phyloP scores from a whole-genome alignment of 2,888 invertebrate species.

The Dolomedes plantarius region DNA sequence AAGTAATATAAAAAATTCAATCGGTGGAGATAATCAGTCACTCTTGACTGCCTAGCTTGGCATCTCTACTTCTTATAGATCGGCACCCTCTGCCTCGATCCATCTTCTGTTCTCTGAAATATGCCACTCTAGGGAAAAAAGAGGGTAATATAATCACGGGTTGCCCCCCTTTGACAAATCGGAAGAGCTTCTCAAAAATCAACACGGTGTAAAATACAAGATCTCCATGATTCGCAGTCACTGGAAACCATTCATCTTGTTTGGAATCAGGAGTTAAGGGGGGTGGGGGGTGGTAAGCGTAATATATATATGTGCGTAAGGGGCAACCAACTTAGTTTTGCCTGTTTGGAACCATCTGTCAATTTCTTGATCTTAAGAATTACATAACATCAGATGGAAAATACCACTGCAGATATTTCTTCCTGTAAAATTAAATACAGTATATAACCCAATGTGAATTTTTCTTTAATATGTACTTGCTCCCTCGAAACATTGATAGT shows the following conservation, averaged over 20 bases:
- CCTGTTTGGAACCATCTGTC: neutral
- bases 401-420: no score
- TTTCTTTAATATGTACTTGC: no score
- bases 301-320: neutral
- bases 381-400: no score
- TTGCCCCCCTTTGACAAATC: slow-evolving; percentile 59
- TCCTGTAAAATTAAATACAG: no score
- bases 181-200: slow-evolving; percentile 28
- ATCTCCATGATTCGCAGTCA: slow-evolving; percentile 39
- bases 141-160: slow-evolving; percentile 50
- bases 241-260: slow-evolving; percentile 16
- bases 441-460: no score
- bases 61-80: neutral
- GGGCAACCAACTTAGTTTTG: neutral
- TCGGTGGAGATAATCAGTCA: no score
- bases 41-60: neutral
- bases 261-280: neutral
- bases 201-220: slow-evolving; percentile 42
- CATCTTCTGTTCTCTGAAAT: neutral
- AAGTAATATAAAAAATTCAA: no score
- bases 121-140: slow-evolving; percentile 79
- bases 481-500: no score
- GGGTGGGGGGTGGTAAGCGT: no score
- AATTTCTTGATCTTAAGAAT: neutral
- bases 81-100: neutral